Percentiles rank a stretch among this genome's conserved stretches.
Evolutionary conservation across 2,888 invertebrate species (phyloP).

Genomic region (Rotaria macrura): DNA sequence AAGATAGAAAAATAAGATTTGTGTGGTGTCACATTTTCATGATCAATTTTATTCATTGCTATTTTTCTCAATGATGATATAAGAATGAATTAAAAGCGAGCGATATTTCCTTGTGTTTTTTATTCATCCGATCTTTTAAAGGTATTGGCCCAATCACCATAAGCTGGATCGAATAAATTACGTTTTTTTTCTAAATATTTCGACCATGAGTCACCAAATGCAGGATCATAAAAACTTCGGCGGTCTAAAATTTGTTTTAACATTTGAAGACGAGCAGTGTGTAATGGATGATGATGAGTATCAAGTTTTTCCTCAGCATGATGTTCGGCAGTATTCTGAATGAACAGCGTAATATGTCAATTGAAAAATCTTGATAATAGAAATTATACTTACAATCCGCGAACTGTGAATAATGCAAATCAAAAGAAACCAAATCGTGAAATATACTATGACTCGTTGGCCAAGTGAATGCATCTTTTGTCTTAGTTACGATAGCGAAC

Average conservation of each 20-base stretch:
- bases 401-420: neutral
- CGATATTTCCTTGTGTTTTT: neutral
- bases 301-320: neutral
- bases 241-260: neutral
- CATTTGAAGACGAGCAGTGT: neutral
- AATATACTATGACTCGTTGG: neutral
- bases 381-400: neutral
- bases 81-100: neutral
- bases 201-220: neutral
- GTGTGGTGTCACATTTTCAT: neutral
- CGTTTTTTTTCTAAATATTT: slow-evolving; percentile 3
- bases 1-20: neutral
- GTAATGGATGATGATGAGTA: neutral
- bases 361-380: neutral
- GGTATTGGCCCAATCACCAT: neutral
- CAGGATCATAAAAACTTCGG: neutral
- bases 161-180: slow-evolving; percentile 17
- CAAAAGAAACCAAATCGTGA: neutral
- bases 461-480: neutral
- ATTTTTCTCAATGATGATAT: neutral
- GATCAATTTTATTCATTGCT: neutral
- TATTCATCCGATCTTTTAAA: neutral
- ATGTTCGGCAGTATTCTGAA: neutral
- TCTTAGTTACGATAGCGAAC: neutral
- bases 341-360: neutral